Evolutionary conservation across 1,140 invertebrate genomes (phyloP).

Genomic region (Aphidius ervi): DNA sequence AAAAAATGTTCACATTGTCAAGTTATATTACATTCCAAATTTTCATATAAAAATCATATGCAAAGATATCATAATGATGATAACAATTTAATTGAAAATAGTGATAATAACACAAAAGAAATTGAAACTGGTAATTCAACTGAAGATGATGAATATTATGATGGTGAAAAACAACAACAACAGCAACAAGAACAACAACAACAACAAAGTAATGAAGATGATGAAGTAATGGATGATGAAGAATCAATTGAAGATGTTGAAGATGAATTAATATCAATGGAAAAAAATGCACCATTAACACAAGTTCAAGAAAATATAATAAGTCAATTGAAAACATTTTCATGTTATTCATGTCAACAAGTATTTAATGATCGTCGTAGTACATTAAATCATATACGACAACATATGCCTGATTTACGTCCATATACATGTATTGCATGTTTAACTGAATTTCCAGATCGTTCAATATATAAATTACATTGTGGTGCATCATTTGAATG

Average conservation of each 20-base stretch:
- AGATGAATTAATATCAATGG: conserved; percentile 37
- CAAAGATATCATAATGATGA: conserved; percentile 3
- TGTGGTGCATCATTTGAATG: conserved; percentile 48
- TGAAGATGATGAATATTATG: no score
- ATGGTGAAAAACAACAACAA: neutral
- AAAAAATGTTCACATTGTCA: conserved; percentile 41
- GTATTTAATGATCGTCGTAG: conserved; percentile 40
- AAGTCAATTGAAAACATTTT: conserved; percentile 48
- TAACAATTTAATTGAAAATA: no score
- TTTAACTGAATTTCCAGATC: conserved; percentile 44
- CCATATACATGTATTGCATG: conserved; percentile 49
- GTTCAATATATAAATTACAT: conserved; percentile 44
- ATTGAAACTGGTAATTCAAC: no score
- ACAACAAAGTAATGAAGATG: conserved; percentile 12
- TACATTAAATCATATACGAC: conserved; percentile 46
- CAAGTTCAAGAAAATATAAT: conserved; percentile 48
- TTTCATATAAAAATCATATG: conserved; percentile 5
- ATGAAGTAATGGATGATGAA: conserved; percentile 18
- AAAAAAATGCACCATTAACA: conserved; percentile 40
- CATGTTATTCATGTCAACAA: conserved; percentile 44
- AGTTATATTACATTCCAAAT: conserved; percentile 11
- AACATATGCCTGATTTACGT: conserved; percentile 46
- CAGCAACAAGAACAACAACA: conserved; percentile 3
- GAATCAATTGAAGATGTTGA: conserved; percentile 35
- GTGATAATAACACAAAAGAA: no score